Base-by-base conservation (phyloP, 2,888 invertebrate species). In the Ligdia adustata region DNA sequence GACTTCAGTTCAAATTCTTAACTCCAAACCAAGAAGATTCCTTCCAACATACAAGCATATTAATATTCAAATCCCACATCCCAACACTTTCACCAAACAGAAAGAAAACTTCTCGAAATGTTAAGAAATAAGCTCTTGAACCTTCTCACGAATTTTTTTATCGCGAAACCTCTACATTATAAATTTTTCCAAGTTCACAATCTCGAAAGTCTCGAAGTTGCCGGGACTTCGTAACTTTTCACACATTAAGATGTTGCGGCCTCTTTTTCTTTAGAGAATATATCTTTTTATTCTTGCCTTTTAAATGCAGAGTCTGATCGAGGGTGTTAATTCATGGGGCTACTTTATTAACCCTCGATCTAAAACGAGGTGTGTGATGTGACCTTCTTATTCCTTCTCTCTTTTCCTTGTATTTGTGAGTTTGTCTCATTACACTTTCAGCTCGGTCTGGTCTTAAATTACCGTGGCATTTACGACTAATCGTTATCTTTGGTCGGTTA, bases 191-290 rank as follows among this genome's bases (percentile, higher is more conserved):
- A 33, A 49, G 42, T 49, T 28, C 40, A 41, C 35, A 41, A 47
- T 47, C 47, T 47, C 32, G 0, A 22, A 7, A 26, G 42, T 37
- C 42, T 37, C 41, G 27, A 38, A 48, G 7, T 49, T 33, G 31
- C 15, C 2, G 20, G 29, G 47, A 48, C 33, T 53, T 43, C 18
- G 14, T 12, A 40, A 52, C 52, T 52, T 52, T 46, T 40, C 51
- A 53, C 56, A 56, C 50, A 57, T 57, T 52, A 40, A 46, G 47
- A 52, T 49, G 43, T 42, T 39, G 38, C 42, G 48, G 48, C 42
- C 37, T 37, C 49, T 42, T 35, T 5, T 52, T 46, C 43, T 52
- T 52, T 51, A 22, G n/a, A 32, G 31, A 43, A 52, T 40, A 55
- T 48, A 55, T 49, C 45, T 52, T 55, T 42, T 54, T 44, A 42